Conservation (phyloP, 30 jellyfish, hydroid and myxozoan species). For the Aurelia aurita complex sp. Pacific region DNA sequence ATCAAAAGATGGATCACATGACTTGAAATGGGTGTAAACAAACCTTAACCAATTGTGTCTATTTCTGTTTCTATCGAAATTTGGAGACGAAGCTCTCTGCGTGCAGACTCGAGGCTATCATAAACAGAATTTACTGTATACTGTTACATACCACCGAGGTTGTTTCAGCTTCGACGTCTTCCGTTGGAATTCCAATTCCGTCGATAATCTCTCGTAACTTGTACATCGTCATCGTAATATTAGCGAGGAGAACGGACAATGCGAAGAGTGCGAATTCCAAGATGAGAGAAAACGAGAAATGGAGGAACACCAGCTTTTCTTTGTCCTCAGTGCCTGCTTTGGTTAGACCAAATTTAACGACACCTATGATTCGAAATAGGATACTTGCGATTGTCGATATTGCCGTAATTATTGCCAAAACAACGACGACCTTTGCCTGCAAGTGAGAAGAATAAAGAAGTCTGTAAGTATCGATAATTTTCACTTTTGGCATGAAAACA, state of each 20-base stretch:
- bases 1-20: too few relatives aligned
- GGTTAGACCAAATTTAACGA: slow-evolving; percentile 14
- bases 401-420: slow-evolving; percentile 21
- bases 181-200: slow-evolving; percentile 20
- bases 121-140: too few relatives aligned
- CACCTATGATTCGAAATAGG: slow-evolving; percentile 22
- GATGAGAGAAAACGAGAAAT: slow-evolving; percentile 53
- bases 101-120: too few relatives aligned
- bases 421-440: slow-evolving; percentile 50
- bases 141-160: slow-evolving; percentile 29
- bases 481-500: neutral
- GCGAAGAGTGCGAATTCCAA: slow-evolving; percentile 55
- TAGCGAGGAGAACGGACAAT: slow-evolving; percentile 47
- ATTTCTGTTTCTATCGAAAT: too few relatives aligned
- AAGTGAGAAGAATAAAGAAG: neutral
- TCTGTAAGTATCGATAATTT: neutral
- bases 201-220: slow-evolving; percentile 46
- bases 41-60: too few relatives aligned
- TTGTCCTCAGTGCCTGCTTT: slow-evolving; percentile 13
- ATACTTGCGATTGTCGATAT: slow-evolving; percentile 32
- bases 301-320: slow-evolving; percentile 42
- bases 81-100: too few relatives aligned
- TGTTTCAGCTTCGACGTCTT: slow-evolving; percentile 18
- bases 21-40: too few relatives aligned
- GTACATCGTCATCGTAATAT: slow-evolving; percentile 52